phyloP scores from a whole-genome alignment of 2,113 vertebrate genomes.

The Larimichthys polyactis region DNA sequence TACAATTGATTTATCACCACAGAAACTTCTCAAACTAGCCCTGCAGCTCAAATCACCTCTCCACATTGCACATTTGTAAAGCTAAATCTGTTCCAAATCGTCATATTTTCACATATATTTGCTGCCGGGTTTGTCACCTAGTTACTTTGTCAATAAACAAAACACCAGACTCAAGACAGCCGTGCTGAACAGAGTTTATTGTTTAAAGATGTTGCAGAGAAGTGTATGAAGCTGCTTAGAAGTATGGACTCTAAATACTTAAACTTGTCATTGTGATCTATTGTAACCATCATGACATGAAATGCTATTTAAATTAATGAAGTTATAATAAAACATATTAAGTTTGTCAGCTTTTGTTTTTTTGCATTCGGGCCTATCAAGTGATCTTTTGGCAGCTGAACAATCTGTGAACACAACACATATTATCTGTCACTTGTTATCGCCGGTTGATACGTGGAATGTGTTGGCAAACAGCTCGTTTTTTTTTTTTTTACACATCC shows the following conservation, averaged over 20 bases:
- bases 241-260: background rate
- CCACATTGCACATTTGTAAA: background rate
- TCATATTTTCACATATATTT: conserved; percentile 7
- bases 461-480: background rate
- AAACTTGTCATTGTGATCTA: background rate
- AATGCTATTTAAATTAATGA: background rate
- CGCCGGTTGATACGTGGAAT: background rate
- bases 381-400: background rate
- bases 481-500: background rate
- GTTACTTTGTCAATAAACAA: conserved; percentile 14
- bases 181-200: conserved; percentile 1
- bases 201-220: background rate
- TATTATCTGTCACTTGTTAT: background rate
- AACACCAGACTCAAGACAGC: conserved; percentile 12
- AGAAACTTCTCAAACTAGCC: conserved; percentile 29
- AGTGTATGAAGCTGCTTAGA: background rate
- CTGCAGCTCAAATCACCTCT: background rate
- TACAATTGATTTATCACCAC: background rate
- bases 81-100: conserved; percentile 5
- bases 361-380: too few species aligned
- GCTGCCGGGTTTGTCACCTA: conserved; percentile 10
- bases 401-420: background rate
- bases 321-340: background rate
- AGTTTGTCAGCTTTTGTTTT: too few species aligned
- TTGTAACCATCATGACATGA: background rate